Percentiles rank a stretch among this genome's conserved stretches.
phyloP scores from a whole-genome alignment of 35 echinoderm and acorn worm species.

The Chiridota heheva region DNA sequence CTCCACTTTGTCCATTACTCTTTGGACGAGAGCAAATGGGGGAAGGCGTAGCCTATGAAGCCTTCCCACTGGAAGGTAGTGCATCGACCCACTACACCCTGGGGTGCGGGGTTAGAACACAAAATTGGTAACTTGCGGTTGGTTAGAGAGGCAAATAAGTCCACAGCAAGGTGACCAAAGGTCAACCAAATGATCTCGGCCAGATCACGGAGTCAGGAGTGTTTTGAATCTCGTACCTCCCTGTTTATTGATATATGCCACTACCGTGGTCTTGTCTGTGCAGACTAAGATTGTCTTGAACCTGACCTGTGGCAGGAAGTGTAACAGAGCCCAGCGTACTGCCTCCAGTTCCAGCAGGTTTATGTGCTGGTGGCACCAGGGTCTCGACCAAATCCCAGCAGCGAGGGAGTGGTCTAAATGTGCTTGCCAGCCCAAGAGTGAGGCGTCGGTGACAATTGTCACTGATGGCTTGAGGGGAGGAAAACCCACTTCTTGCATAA shows the following conservation, averaged over 20 bases:
- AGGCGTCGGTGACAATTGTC: neutral
- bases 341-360: neutral
- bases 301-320: neutral
- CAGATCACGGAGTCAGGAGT: neutral
- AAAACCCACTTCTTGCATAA: neutral
- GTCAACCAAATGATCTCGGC: neutral
- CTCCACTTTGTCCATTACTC: neutral
- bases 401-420: neutral
- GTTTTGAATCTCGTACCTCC: neutral
- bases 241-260: conserved; percentile 19
- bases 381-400: neutral
- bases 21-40: neutral
- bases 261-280: neutral
- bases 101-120: neutral
- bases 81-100: neutral
- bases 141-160: neutral
- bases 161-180: neutral
- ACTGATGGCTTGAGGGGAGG: neutral
- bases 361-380: neutral
- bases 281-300: neutral
- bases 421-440: neutral
- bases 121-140: conserved; percentile 1
- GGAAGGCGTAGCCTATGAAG: conserved; percentile 15
- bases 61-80: conserved; percentile 13
- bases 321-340: neutral